A percentile compares a stretch with the other conserved stretches of the same genome.
Evolutionary conservation across 2,797 vertebrate genomes (phyloP).

Genomic region (Cryptoprocta ferox): DNA sequence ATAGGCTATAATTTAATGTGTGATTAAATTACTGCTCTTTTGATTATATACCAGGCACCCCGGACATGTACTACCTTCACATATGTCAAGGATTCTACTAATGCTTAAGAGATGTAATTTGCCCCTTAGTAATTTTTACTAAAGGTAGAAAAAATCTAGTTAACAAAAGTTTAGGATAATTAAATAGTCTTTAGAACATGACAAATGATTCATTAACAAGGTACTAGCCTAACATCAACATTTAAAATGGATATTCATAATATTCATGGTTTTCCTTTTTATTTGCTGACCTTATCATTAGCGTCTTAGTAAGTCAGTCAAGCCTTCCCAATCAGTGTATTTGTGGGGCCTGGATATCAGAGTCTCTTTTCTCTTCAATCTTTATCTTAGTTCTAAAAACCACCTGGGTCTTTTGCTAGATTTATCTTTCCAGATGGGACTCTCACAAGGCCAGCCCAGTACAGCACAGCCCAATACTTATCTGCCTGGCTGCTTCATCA

Average conservation of each 20-base stretch:
- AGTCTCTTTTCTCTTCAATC: background rate
- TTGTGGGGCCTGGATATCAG: background rate
- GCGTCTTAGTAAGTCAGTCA: background rate
- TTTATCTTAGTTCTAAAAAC: background rate
- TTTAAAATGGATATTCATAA: background rate
- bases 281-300: background rate
- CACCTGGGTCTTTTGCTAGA: background rate
- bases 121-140: background rate
- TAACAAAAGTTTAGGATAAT: background rate
- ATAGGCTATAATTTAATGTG: background rate
- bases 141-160: background rate
- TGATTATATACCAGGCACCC: background rate
- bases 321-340: background rate
- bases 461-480: background rate
- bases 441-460: background rate
- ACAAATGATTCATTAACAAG: background rate
- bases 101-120: background rate
- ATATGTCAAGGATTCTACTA: background rate
- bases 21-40: background rate
- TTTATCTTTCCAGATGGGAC: background rate
- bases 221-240: background rate
- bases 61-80: background rate
- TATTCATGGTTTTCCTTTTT: background rate
- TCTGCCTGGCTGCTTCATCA: background rate
- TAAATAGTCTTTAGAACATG: background rate